Percentiles rank a stretch among this genome's conserved stretches.
Conservation (phyloP, 2,888 invertebrate genomes). For the Epistrophella euchroma region DNA sequence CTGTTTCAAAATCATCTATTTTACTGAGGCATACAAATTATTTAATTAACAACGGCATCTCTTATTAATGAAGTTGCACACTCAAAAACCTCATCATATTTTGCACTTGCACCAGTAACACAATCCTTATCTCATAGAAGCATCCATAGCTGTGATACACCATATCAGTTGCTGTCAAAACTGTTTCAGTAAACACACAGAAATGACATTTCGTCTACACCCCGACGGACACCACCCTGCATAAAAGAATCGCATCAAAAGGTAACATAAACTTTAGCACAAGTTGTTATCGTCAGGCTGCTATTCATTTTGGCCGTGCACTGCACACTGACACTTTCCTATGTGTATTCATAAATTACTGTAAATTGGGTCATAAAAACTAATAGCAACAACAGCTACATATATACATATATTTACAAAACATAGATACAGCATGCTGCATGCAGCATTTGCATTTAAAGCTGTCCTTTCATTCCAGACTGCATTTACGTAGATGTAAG, state of each 20-base stretch:
- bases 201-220: neutral
- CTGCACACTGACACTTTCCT: slow-evolving; percentile 7
- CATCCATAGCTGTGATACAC: slow-evolving; percentile 5
- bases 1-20: neutral
- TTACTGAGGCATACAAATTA: neutral
- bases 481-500: neutral
- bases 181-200: neutral
- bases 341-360: slow-evolving; percentile 47
- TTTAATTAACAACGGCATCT: neutral
- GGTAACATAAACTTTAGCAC: slow-evolving; percentile 10
- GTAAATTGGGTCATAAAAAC: slow-evolving; percentile 63
- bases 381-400: slow-evolving; percentile 11
- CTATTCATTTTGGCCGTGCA: slow-evolving; percentile 13
- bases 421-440: neutral
- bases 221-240: neutral
- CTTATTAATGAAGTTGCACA: neutral
- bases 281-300: slow-evolving; percentile 21
- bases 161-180: slow-evolving; percentile 28
- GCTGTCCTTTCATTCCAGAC: slow-evolving; percentile 5
- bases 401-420: neutral
- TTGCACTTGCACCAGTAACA: neutral
- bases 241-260: slow-evolving; percentile 34
- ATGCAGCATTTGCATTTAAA: slow-evolving; percentile 15
- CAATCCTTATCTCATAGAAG: neutral
- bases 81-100: neutral